These are phyloP conservation scores for Tyria jacobaeae DNA, from an alignment of 2,888 invertebrate species.

Conservation along the genomic window DNA sequence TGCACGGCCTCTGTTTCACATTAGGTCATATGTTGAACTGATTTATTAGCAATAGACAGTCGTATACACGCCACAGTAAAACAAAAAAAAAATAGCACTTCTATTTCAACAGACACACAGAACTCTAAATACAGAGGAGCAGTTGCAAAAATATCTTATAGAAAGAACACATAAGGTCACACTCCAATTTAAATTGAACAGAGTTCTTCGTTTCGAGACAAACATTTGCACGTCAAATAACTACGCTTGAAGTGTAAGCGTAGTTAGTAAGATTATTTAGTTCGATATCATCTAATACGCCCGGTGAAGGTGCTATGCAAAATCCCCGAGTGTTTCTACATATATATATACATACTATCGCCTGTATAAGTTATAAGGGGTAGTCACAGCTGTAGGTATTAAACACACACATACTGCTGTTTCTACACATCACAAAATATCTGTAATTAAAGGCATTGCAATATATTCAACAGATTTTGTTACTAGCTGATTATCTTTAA, in stretches of 20 bases:
- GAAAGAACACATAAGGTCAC: slow-evolving; percentile 22
- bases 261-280: slow-evolving; percentile 25
- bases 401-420: too few relatives aligned
- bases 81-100: slow-evolving; percentile 10
- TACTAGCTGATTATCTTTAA: slow-evolving; percentile 12
- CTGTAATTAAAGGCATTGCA: slow-evolving; percentile 20
- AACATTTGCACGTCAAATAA: slow-evolving; percentile 35
- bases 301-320: slow-evolving; percentile 13
- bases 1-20: too few relatives aligned
- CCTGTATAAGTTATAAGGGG: too few relatives aligned
- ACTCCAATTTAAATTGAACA: slow-evolving; percentile 29
- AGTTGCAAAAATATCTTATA: slow-evolving; percentile 5
- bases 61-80: too few relatives aligned
- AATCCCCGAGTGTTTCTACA: too few relatives aligned
- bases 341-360: too few relatives aligned
- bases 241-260: slow-evolving; percentile 18
- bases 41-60: too few relatives aligned
- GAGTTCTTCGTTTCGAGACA: slow-evolving; percentile 19
- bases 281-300: slow-evolving; percentile 25
- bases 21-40: too few relatives aligned
- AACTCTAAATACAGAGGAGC: slow-evolving; percentile 8
- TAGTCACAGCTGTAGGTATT: too few relatives aligned
- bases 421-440: slow-evolving; percentile 25
- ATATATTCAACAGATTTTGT: slow-evolving; percentile 9
- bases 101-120: slow-evolving; percentile 13